Base-by-base conservation (phyloP, 1,140 invertebrate species). In the Cyrtorhinus lividipennis region DNA sequence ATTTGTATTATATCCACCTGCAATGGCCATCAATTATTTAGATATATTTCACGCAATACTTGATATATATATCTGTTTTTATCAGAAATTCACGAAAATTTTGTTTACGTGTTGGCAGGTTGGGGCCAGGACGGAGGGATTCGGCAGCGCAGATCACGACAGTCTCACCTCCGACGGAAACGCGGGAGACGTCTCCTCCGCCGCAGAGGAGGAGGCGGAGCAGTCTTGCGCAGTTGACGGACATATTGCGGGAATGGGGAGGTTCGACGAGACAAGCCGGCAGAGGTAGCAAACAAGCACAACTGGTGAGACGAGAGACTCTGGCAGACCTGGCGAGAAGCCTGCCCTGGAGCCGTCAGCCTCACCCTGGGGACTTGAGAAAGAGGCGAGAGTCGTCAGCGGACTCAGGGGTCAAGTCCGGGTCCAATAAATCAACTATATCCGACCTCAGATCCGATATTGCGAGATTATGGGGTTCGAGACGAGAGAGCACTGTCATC, bases 101-200 rank as follows among this genome's bases (percentile, higher is more conserved):
- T n/a, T n/a, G n/a, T n/a, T n/a, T n/a, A n/a, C 15, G 30, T 38
- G 18, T 56, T 44, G 59, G 44, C 46, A 65, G 64, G 58, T 65
- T 69, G 58, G 78, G 78, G 26, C 72, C 78, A 64, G 89, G 86
- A 63, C 78, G 90, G 57, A 78, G 90, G 46, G 90, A 92, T 72
- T 92, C 89, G 0, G 85, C 89, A 1, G 87, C 90, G 0, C 90
- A 94, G 73, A 91, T 93, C 67, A 87, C 84, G 60, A 83, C 83
- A 68, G 84, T 87, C 22, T 87, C 87, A 12, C 88, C 88, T 24
- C 88, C 88, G 53, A 87, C 79, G 59, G 83, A 84, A 66, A 76
- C 76, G 1, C 76, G 79, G 63, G 87, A 79, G 74, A 81, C 77
- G 64, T 83, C 80, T 64, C 82, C 78, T 71, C 82, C 74, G 70